Evolutionary conservation across 2,888 invertebrate species (phyloP).

Genomic region (Amphipoea oculea): DNA sequence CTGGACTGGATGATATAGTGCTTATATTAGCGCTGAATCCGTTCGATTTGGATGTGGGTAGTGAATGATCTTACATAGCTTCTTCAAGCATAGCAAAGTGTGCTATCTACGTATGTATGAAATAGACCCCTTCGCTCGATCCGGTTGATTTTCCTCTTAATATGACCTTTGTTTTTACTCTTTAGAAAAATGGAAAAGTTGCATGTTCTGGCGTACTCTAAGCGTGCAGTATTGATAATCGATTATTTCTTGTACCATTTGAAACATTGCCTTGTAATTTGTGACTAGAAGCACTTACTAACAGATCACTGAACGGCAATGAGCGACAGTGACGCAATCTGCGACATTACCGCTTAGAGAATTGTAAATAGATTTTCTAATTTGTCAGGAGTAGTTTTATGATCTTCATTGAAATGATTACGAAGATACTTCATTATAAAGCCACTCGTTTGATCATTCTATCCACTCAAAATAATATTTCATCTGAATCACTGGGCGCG

Average conservation of each 20-base stretch:
- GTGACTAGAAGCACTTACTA: conserved; percentile 12
- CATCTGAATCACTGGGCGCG: conserved; percentile 42
- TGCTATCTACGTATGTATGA: neutral
- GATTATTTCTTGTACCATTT: conserved; percentile 18
- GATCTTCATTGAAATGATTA: conserved; percentile 15
- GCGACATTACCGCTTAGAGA: conserved; percentile 19
- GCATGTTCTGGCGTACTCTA: neutral
- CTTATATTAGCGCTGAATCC: neutral
- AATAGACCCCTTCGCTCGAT: conserved; percentile 12
- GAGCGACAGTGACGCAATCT: conserved; percentile 28
- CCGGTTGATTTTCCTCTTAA: conserved; percentile 13
- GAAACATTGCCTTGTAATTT: conserved; percentile 29
- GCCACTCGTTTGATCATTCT: conserved; percentile 40
- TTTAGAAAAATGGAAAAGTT: conserved; percentile 20
- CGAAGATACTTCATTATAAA: conserved; percentile 21
- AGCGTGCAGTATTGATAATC: conserved; percentile 18
- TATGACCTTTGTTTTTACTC: conserved; percentile 17
- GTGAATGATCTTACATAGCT: neutral
- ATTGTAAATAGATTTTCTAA: conserved; percentile 36
- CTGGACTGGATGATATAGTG: neutral
- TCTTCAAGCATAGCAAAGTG: neutral
- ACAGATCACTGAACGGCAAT: conserved; percentile 46
- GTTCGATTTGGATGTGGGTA: neutral
- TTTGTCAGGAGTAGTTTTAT: neutral
- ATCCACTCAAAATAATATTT: conserved; percentile 39